phyloP scores from a whole-genome alignment of 2,888 invertebrate genomes.

The Uropetala carovei region DNA sequence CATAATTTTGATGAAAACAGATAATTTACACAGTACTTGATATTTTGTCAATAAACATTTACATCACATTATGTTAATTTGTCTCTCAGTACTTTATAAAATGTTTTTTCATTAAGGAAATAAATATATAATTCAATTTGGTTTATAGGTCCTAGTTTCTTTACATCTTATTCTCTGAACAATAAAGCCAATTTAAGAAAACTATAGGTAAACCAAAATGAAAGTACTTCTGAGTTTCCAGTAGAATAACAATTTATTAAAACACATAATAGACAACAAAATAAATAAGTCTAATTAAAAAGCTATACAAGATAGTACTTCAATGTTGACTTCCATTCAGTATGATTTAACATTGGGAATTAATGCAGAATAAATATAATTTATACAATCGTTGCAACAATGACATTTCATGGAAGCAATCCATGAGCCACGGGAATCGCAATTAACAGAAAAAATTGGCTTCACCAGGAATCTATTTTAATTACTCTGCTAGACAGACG shows the following conservation, averaged over 20 bases:
- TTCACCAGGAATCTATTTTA: neutral
- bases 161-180: no score
- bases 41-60: no score
- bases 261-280: slow-evolving; percentile 48
- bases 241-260: slow-evolving; percentile 60
- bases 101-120: no score
- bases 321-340: neutral
- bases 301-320: neutral
- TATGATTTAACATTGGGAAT: neutral
- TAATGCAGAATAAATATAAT: neutral
- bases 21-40: no score
- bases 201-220: no score
- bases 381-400: neutral
- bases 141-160: no score
- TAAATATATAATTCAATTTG: no score
- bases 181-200: no score
- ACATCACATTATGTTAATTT: no score
- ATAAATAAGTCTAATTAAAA: slow-evolving; percentile 46
- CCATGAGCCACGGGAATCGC: neutral
- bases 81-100: no score
- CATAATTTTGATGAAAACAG: no score
- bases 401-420: neutral
- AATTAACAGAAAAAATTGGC: neutral
- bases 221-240: neutral
- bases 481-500: neutral